A percentile compares a stretch with the other conserved stretches of the same genome.
Evolutionary conservation across 2,888 invertebrate genomes (phyloP).

Genomic region (Lasioglossum vierecki): DNA sequence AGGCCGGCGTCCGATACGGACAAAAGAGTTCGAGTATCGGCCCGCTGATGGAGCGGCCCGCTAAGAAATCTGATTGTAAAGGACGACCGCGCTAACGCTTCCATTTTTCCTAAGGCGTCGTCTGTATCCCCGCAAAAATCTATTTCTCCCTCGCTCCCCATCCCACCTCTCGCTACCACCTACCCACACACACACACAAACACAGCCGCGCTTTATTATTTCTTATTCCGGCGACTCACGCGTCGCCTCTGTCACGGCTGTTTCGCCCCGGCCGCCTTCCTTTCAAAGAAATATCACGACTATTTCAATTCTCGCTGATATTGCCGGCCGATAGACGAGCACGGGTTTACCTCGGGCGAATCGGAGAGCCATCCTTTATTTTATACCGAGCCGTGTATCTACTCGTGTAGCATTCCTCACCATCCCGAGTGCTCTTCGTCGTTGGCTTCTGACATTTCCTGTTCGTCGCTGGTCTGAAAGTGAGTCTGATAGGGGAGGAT

Average conservation of each 20-base stretch:
- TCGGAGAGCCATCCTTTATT: slow-evolving; percentile 74
- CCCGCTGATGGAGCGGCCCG: slow-evolving; percentile 69
- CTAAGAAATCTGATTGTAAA: slow-evolving; percentile 80
- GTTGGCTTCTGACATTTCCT: background rate
- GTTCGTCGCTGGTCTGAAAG: background rate
- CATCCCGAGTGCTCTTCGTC: background rate
- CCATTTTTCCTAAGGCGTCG: slow-evolving; percentile 71
- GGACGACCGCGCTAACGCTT: slow-evolving; percentile 75
- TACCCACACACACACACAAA: background rate
- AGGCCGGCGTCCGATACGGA: slow-evolving; percentile 53
- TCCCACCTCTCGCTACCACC: background rate
- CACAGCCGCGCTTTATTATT: slow-evolving; percentile 64
- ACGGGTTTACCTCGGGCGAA: slow-evolving; percentile 70
- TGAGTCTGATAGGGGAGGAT: background rate
- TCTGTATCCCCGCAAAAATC: slow-evolving; percentile 58
- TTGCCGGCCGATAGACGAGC: slow-evolving; percentile 79
- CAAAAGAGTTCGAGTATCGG: slow-evolving; percentile 71
- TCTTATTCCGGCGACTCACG: slow-evolving; percentile 58
- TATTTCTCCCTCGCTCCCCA: slow-evolving; percentile 48
- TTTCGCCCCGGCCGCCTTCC: slow-evolving; percentile 59
- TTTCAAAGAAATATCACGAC: slow-evolving; percentile 79
- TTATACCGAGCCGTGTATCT: slow-evolving; percentile 64
- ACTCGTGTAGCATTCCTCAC: slow-evolving; percentile 42
- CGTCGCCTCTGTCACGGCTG: slow-evolving; percentile 42
- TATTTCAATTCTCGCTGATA: slow-evolving; percentile 82